Evolutionary conservation across 2,797 vertebrate genomes (phyloP), one percentile per base, ranked within the genome.

Genomic region (Semotilus atromaculatus): DNA sequence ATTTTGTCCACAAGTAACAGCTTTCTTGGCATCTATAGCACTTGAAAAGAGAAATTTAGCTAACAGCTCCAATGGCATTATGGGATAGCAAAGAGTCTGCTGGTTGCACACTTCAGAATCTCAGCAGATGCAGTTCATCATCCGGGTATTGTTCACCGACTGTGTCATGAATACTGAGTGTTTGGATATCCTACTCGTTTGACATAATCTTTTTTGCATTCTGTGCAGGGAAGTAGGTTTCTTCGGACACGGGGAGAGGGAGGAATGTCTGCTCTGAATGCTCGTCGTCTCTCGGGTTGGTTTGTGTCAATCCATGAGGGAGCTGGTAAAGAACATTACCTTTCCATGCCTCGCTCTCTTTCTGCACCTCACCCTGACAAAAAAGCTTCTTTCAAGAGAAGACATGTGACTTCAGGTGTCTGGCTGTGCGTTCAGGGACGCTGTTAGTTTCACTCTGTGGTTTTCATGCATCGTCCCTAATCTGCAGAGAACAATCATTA

Each of bases 401-500:
- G 77, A 83, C 72, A 55, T 79, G 83, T 74, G 81, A 84, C 86
- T 77, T 84, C 78, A 80, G 78, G 83, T 87, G 82, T 88, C 85
- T 82, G 77, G 87, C 73, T 86, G 84, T 71, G 83, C 81, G 26
- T 80, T 85, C 75, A 85, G 86, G 64, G 79, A 83, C 64, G 62
- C 84, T 29, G 87, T 89, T 88, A 89, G 85, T 90, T 87, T 86
- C 87, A 87, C 85, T 84, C 85, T 82, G 53, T 80, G 84, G 82
- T 86, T 84, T 87, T 86, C 71, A 82, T 82, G 78, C 66, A 74
- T 85, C 67, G 71, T 86, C 76, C 82, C 81, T 90, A 88, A 89
- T 90, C 85, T 80, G 82, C 86, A 77, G 86, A 84, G 88, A 77
- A 86, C 78, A 80, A 85, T 88, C 88, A 89, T 88, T 89, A 87